Conservation (phyloP, 2,113 vertebrate species). For the Saguinus imperator region DNA sequence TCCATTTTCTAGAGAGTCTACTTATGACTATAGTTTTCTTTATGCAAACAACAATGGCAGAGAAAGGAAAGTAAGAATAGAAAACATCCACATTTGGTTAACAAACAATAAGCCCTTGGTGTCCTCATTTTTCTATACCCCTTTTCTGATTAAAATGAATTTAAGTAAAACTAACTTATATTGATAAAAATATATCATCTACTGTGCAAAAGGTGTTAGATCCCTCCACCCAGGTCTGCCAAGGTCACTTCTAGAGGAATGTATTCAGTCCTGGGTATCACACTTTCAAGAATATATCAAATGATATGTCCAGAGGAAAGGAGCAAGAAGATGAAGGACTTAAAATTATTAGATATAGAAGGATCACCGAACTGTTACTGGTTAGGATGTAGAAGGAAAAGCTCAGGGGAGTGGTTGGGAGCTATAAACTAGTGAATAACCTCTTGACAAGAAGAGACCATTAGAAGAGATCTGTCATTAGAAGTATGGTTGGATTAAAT, state of each 20-base stretch:
- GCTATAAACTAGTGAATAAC: background rate
- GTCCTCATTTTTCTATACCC: background rate
- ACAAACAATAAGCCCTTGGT: background rate
- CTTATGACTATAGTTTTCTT: background rate
- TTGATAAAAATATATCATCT: background rate
- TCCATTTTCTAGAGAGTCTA: background rate
- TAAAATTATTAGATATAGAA: background rate
- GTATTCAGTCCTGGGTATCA: background rate
- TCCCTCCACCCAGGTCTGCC: background rate
- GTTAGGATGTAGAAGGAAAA: background rate
- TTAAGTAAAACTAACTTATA: background rate
- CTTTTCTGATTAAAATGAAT: background rate
- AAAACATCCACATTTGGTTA: background rate
- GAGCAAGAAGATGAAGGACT: background rate
- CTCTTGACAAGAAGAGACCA: background rate
- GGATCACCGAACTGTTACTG: background rate
- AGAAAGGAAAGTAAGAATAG: background rate
- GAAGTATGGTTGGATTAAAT: background rate
- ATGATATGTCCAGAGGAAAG: background rate
- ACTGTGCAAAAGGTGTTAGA: background rate
- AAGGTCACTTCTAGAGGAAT: background rate
- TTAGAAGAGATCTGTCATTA: background rate
- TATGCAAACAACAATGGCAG: background rate
- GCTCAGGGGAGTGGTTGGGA: background rate
- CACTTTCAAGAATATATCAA: background rate